Evolutionary conservation across 2,113 vertebrate species (phyloP), one percentile per base, ranked within the genome.

Genomic region (Paralichthys olivaceus): DNA sequence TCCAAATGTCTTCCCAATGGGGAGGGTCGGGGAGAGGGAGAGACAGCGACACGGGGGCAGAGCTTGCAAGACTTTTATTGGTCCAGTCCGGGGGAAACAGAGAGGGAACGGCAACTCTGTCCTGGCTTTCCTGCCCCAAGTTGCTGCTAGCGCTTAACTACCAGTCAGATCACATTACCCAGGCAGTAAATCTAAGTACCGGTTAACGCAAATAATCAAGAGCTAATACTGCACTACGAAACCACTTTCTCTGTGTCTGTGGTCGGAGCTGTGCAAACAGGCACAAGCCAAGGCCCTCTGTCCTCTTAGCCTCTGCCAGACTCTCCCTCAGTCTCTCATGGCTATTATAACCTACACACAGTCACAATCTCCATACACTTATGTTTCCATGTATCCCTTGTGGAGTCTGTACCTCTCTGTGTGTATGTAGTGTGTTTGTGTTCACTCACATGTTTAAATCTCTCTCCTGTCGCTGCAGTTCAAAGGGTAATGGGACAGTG

Each of bases 1-100:
- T 96, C 97, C 97, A 98, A 98, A 97, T 97, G 97, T 57, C 47
- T 67, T 87, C 92, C 80, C 94, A 91, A 88, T 92, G 89, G 90
- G 93, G 91, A 69, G 83, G 90, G 90, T 91, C 90, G 90, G 88
- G 85, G 3, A 57, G 59, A 81, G 77, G 90, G 66, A 78, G 75
- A 84, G 72, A 81, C 68, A 15, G 63, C 23, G 54, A 89, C 69
- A 82, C 54, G 1, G 76, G 83, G 84, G 78, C 85, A 88, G 57
- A 81, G 80, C 84, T 72, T 63, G 72, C 64, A 76, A 63, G 77
- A 83, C 87, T 94, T 96, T 95, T 95, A 94, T 92, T 92, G 85
- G 93, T 92, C 91, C 86, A 84, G 92, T 84, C 75, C 61, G 57
- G 93, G 93, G 92, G 90, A 88, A 86, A 89, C 88, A 73, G 84